Evolutionary conservation across 2,888 invertebrate genomes (phyloP).

Genomic region (Ormyrus rosae): DNA sequence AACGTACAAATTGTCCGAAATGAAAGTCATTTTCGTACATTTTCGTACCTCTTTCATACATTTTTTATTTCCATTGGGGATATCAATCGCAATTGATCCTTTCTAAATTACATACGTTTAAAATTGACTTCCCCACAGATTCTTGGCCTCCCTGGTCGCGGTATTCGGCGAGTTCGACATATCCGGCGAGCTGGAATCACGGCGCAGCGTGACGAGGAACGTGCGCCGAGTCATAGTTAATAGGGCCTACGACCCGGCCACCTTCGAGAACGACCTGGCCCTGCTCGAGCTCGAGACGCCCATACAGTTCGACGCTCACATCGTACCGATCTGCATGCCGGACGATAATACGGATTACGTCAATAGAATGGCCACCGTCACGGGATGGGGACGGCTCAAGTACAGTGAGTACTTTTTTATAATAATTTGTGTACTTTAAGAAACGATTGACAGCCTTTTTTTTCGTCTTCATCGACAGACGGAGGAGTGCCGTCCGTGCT

Average conservation of each 20-base stretch:
- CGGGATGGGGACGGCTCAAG: constrained; percentile 94
- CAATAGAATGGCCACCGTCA: constrained; percentile 91
- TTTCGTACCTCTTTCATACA: no score
- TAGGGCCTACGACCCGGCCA: constrained; percentile 90
- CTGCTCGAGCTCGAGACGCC: constrained; percentile 90
- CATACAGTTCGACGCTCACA: constrained; percentile 89
- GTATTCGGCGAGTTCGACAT: constrained; percentile 95
- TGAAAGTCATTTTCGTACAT: no score
- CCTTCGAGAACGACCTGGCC: constrained; percentile 94
- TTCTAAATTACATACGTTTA: background rate
- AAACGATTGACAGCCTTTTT: no score
- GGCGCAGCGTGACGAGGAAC: constrained; percentile 87
- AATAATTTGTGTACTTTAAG: no score
- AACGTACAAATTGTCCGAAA: no score
- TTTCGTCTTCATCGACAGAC: constrained; percentile 69
- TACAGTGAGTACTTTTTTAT: constrained; percentile 80
- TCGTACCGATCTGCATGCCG: constrained; percentile 94
- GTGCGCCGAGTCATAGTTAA: constrained; percentile 93
- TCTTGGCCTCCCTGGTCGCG: constrained; percentile 91
- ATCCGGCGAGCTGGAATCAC: constrained; percentile 88
- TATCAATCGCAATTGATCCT: no score
- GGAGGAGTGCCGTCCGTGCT: constrained; percentile 93
- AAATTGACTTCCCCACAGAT: constrained; percentile 77
- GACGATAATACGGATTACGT: constrained; percentile 87
- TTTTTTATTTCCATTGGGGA: no score